These are phyloP conservation scores for Argynnis bischoffii DNA, from an alignment of 2,888 invertebrate species.

Conservation along the genomic window DNA sequence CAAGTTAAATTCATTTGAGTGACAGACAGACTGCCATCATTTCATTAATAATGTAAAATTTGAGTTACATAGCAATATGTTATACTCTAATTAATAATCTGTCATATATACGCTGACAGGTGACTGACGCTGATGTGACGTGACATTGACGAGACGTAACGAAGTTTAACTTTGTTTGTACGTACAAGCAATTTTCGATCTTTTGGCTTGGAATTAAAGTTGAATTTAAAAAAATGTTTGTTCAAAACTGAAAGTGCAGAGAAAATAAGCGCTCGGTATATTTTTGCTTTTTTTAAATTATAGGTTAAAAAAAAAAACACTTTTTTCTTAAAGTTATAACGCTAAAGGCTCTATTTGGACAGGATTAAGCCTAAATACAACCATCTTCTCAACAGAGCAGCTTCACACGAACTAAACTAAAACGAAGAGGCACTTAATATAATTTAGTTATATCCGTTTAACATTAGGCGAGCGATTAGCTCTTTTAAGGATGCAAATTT, in stretches of 20 bases:
- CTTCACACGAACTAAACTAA: too few relatives aligned
- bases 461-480: too few relatives aligned
- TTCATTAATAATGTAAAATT: conserved; percentile 13
- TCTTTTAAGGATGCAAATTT: too few relatives aligned
- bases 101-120: conserved; percentile 67
- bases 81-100: conserved; percentile 76
- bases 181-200: conserved; percentile 17
- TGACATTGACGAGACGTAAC: conserved; percentile 60
- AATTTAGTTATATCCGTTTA: too few relatives aligned
- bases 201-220: background rate
- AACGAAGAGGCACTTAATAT: too few relatives aligned
- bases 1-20: background rate
- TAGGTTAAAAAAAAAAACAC: too few relatives aligned
- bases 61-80: conserved; percentile 37
- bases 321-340: too few relatives aligned
- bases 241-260: background rate
- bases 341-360: too few relatives aligned
- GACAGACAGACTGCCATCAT: conserved; percentile 13
- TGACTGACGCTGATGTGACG: conserved; percentile 53
- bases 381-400: too few relatives aligned
- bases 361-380: too few relatives aligned
- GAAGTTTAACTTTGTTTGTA: conserved; percentile 66
- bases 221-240: background rate
- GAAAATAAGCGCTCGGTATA: too few relatives aligned
- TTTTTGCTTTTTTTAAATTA: background rate